Evolutionary conservation across 2,113 vertebrate genomes (phyloP).

Genomic region (Ovis canadensis): DNA sequence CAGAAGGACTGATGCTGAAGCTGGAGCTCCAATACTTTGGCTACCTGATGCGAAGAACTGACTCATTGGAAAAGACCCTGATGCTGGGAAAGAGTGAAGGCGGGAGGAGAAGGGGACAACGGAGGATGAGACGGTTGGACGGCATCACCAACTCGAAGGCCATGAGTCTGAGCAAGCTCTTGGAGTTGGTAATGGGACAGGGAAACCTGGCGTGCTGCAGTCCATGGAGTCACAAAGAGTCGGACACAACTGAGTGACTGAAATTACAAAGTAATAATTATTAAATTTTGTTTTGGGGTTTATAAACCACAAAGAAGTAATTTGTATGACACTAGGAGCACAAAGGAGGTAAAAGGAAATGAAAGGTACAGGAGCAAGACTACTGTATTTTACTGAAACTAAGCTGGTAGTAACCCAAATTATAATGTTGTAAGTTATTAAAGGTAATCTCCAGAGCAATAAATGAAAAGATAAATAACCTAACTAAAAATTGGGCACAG

Average conservation of each 20-base stretch:
- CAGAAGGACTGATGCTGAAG: neutral
- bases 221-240: neutral
- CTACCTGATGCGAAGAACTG: neutral
- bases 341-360: neutral
- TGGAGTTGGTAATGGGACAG: neutral
- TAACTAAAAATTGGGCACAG: neutral
- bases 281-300: neutral
- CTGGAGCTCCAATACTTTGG: neutral
- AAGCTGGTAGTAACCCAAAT: neutral
- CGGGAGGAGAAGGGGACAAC: neutral
- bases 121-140: neutral
- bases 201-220: neutral
- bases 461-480: neutral
- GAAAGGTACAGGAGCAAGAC: neutral
- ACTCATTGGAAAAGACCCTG: neutral
- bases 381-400: neutral
- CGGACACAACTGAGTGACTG: neutral
- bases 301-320: neutral
- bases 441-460: neutral
- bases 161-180: neutral
- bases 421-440: neutral
- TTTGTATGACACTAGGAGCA: neutral
- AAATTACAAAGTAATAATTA: neutral
- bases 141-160: neutral
- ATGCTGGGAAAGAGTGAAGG: neutral